A percentile compares a stretch with the other conserved stretches of the same genome.
Evolutionary conservation across 2,113 vertebrate genomes (phyloP).

Genomic region (Corythaixoides concolor): DNA sequence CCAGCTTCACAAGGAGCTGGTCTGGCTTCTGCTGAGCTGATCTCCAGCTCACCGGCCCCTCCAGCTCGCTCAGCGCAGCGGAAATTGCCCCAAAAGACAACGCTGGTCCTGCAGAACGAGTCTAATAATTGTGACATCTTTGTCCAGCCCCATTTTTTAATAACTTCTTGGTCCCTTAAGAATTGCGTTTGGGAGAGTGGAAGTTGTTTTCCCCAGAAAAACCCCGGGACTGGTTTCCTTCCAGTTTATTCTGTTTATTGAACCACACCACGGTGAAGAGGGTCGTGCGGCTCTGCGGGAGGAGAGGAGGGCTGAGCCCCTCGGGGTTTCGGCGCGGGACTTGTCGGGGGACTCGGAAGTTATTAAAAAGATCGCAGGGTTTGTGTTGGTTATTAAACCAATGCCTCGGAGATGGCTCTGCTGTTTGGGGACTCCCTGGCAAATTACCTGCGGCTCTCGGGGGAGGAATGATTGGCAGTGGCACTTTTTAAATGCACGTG

Average conservation of each 20-base stretch:
- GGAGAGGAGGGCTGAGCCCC: background rate
- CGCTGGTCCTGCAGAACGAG: background rate
- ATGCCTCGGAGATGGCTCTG: background rate
- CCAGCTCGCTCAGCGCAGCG: background rate
- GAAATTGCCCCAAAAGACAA: background rate
- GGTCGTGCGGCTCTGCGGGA: background rate
- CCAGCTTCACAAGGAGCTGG: background rate
- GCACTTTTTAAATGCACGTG: background rate
- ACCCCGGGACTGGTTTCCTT: background rate
- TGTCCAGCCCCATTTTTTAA: background rate
- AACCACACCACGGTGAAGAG: background rate
- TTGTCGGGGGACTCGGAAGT: background rate
- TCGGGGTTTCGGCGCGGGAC: background rate
- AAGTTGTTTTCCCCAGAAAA: background rate
- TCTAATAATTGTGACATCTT: background rate
- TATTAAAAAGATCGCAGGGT: constrained; percentile 33
- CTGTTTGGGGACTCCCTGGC: background rate
- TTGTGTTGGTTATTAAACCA: constrained; percentile 50
- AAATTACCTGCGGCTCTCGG: background rate
- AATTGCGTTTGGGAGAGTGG: background rate
- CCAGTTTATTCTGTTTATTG: background rate
- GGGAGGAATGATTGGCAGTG: background rate
- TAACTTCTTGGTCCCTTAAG: background rate
- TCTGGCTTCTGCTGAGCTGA: background rate
- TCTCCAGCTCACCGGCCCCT: background rate